These are phyloP conservation scores for Gryllus longicercus DNA, from an alignment of 2,888 invertebrate genomes.

Conservation along the genomic window DNA sequence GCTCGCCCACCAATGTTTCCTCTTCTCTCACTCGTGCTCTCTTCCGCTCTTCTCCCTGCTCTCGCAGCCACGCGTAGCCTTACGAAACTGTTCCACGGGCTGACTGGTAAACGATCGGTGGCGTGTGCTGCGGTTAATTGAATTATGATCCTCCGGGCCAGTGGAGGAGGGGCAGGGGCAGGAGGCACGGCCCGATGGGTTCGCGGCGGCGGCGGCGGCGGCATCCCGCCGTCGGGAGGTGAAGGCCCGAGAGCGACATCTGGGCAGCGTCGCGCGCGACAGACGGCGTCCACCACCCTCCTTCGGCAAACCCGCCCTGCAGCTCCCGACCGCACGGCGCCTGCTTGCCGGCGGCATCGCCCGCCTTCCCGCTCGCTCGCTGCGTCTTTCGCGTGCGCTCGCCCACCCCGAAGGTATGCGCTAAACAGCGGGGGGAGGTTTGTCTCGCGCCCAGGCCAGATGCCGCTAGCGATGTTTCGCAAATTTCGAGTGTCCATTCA, in stretches of 20 bases:
- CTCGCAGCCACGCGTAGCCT: neutral
- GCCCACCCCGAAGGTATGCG: neutral
- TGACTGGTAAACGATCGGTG: neutral
- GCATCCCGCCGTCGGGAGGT: neutral
- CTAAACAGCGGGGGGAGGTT: neutral
- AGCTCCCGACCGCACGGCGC: no score
- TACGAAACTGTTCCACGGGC: neutral
- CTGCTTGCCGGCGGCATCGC: neutral
- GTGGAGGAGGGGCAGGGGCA: neutral
- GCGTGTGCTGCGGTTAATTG: neutral
- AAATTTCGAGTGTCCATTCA: no score
- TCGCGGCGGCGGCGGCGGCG: neutral
- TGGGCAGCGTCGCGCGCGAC: neutral
- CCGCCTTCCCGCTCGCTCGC: neutral
- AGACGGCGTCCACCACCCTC: no score
- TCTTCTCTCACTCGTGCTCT: neutral
- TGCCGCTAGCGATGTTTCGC: no score
- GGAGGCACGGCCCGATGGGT: neutral
- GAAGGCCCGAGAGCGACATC: neutral
- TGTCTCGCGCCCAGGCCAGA: no score
- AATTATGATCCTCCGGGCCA: neutral
- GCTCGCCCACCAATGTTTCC: no score
- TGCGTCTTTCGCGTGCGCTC: neutral
- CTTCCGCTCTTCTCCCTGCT: neutral
- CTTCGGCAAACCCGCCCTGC: no score